Percentiles rank a stretch among this genome's conserved stretches.
Conservation (phyloP, 2,797 vertebrate species). For the Bradypodion pumilum region DNA sequence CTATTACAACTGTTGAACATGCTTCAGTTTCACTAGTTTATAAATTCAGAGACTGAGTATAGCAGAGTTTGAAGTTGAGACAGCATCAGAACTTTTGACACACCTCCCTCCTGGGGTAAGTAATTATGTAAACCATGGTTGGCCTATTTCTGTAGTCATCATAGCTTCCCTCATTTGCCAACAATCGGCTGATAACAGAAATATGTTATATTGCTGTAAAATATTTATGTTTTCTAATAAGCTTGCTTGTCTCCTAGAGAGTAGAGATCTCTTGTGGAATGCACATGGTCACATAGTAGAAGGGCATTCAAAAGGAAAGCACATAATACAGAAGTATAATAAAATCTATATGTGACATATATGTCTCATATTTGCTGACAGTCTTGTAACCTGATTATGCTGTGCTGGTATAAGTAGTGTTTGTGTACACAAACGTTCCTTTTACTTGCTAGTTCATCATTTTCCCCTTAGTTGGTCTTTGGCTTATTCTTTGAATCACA, state of each 20-base stretch:
- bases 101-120: neutral
- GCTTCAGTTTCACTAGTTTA: neutral
- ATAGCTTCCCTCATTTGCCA: neutral
- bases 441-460: neutral
- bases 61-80: neutral
- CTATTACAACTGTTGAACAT: neutral
- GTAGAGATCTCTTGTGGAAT: neutral
- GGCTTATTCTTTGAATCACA: neutral
- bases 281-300: neutral
- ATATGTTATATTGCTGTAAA: neutral
- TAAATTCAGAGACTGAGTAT: neutral
- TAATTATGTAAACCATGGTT: neutral
- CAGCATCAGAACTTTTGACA: neutral
- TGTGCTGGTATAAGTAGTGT: neutral
- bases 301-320: neutral
- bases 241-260: neutral
- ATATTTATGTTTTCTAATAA: neutral
- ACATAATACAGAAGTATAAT: no score
- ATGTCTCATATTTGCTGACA: constrained; percentile 20
- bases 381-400: constrained; percentile 5
- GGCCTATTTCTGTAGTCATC: neutral
- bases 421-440: neutral
- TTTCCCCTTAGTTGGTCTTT: neutral
- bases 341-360: neutral
- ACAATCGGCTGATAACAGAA: neutral